Percentiles rank a stretch among this genome's conserved stretches.
Conservation (phyloP, 2,888 invertebrate genomes). For the Anthrax anthrax region DNA sequence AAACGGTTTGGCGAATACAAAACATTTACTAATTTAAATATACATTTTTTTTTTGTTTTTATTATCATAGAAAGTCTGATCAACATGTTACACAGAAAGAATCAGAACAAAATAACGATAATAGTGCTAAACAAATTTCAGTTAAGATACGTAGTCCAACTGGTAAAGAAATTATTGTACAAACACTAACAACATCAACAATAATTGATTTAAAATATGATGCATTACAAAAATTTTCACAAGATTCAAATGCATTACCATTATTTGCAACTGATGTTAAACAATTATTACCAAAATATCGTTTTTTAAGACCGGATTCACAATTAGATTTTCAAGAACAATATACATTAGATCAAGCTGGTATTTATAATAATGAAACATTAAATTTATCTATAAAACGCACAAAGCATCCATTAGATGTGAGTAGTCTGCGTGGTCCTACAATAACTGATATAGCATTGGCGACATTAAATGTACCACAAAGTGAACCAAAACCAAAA, state of each 20-base stretch:
- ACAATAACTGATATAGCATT: conserved; percentile 34
- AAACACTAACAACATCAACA: conserved; percentile 22
- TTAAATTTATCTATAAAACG: conserved; percentile 25
- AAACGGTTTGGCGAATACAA: conserved; percentile 15
- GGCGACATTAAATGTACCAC: conserved; percentile 34
- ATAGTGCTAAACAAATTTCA: conserved; percentile 18
- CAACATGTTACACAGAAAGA: no score
- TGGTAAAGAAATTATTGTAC: conserved; percentile 24
- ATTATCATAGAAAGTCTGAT: no score
- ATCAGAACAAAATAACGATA: not conserved
- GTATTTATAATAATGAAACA: conserved; percentile 25
- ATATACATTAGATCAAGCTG: conserved; percentile 20
- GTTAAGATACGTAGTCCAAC: conserved; percentile 29
- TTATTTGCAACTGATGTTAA: conserved; percentile 26
- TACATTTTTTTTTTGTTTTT: not conserved
- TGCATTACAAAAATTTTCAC: conserved; percentile 26
- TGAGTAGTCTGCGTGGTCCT: conserved; percentile 35
- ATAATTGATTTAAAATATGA: conserved; percentile 27
- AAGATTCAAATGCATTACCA: conserved; percentile 27
- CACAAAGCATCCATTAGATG: conserved; percentile 19
- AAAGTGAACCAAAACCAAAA: conserved; percentile 23
- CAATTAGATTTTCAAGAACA: conserved; percentile 22
- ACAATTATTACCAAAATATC: conserved; percentile 25
- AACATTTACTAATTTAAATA: not conserved
- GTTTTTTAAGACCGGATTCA: conserved; percentile 26